phyloP scores from a whole-genome alignment of 2,888 invertebrate species.

The Brenthis daphne region DNA sequence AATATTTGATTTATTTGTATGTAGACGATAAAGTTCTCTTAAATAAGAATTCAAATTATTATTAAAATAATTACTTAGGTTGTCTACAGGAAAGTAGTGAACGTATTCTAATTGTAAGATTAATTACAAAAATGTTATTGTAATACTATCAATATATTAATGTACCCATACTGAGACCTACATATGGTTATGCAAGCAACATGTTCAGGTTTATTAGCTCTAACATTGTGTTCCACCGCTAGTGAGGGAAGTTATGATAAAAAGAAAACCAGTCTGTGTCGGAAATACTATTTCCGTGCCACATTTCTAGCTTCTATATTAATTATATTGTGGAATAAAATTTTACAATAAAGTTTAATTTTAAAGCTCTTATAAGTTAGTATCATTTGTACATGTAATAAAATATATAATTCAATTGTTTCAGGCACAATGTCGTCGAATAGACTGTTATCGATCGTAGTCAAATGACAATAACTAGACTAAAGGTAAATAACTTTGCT shows the following conservation, averaged over 20 bases:
- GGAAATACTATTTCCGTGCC: slow-evolving; percentile 26
- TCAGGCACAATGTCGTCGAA: slow-evolving; percentile 72
- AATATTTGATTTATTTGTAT: too few relatives aligned
- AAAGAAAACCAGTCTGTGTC: slow-evolving; percentile 22
- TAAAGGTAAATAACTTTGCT: slow-evolving; percentile 61
- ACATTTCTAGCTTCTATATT: slow-evolving; percentile 19
- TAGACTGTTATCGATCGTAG: slow-evolving; percentile 63
- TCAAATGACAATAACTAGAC: slow-evolving; percentile 80
- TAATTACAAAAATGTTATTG: not conserved
- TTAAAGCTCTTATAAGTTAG: not conserved
- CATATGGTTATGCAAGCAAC: slow-evolving; percentile 5
- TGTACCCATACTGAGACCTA: not conserved
- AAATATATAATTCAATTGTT: slow-evolving; percentile 33
- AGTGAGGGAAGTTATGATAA: slow-evolving; percentile 23
- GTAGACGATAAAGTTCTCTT: too few relatives aligned
- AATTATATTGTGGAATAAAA: slow-evolving; percentile 14
- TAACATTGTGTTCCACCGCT: slow-evolving; percentile 6
- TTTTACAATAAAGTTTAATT: not conserved
- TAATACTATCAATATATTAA: slow-evolving; percentile 2
- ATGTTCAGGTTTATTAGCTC: slow-evolving; percentile 15
- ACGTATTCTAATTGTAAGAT: too few relatives aligned
- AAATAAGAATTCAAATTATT: too few relatives aligned
- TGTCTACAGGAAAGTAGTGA: too few relatives aligned
- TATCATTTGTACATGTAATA: not conserved
- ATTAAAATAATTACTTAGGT: too few relatives aligned